A percentile compares a stretch with the other conserved stretches of the same genome.
phyloP scores from a whole-genome alignment of 2,888 invertebrate genomes.

The Protophormia terraenovae region DNA sequence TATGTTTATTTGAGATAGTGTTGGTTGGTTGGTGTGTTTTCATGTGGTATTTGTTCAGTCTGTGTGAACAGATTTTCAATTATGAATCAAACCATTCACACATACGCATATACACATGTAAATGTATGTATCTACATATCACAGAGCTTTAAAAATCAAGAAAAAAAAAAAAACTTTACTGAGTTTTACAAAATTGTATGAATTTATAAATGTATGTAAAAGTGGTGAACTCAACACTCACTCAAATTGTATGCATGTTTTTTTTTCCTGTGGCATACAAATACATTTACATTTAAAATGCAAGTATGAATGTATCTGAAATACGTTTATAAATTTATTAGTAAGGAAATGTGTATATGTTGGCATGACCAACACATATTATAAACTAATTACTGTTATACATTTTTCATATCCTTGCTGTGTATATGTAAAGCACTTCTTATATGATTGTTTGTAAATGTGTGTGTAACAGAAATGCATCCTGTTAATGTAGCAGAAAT shows the following conservation, averaged over 20 bases:
- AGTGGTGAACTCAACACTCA: not conserved
- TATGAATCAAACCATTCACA: not conserved
- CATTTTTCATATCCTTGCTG: not conserved
- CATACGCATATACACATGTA: not conserved
- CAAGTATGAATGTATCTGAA: no score
- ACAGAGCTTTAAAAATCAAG: not conserved
- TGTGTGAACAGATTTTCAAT: slow-evolving; percentile 14
- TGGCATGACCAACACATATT: not conserved
- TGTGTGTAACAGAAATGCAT: not conserved
- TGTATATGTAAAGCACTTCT: not conserved
- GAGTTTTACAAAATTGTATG: not conserved
- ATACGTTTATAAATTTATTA: not conserved
- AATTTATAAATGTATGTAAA: not conserved
- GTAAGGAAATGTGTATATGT: not conserved
- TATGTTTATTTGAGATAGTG: not conserved
- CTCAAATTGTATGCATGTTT: not conserved
- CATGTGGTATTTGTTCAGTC: not conserved
- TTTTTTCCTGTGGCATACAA: not conserved
- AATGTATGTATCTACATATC: no score
- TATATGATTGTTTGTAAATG: not conserved
- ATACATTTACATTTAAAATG: not conserved
- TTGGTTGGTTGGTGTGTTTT: not conserved
- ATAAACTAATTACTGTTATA: slow-evolving; percentile 1
- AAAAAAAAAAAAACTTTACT: not conserved
- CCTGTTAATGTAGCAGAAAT: not conserved